Evolutionary conservation across 2,797 vertebrate genomes (phyloP).

Genomic region (Balearica regulorum): DNA sequence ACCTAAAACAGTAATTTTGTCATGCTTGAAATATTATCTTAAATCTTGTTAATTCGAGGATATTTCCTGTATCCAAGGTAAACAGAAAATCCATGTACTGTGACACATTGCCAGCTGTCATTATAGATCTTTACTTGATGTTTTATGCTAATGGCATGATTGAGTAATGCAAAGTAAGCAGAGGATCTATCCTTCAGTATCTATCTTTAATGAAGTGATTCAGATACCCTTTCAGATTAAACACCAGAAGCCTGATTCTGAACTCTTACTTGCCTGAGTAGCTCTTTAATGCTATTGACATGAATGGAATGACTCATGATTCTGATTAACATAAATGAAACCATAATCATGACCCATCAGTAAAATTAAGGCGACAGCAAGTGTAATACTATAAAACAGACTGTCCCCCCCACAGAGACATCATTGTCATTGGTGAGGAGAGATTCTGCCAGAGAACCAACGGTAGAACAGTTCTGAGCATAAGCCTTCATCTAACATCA

Average conservation of each 20-base stretch:
- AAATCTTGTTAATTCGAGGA: background rate
- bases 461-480: constrained; percentile 5
- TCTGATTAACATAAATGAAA: constrained; percentile 36
- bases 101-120: constrained; percentile 5
- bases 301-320: constrained; percentile 19
- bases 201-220: constrained; percentile 13
- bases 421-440: background rate
- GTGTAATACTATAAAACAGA: background rate
- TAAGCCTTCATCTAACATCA: constrained; percentile 23
- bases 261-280: background rate
- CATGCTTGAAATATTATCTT: background rate
- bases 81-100: background rate
- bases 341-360: constrained; percentile 5
- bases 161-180: constrained; percentile 37
- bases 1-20: background rate
- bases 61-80: background rate
- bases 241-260: constrained; percentile 4
- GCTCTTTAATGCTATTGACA: constrained; percentile 10
- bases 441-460: background rate
- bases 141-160: constrained; percentile 6
- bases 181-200: background rate
- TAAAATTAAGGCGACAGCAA: constrained; percentile 1
- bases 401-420: background rate
- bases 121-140: constrained; percentile 17
- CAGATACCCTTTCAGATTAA: constrained; percentile 7